A percentile compares a stretch with the other conserved stretches of the same genome.
phyloP scores from a whole-genome alignment of 2,888 invertebrate genomes.

The Papilio elwesi region DNA sequence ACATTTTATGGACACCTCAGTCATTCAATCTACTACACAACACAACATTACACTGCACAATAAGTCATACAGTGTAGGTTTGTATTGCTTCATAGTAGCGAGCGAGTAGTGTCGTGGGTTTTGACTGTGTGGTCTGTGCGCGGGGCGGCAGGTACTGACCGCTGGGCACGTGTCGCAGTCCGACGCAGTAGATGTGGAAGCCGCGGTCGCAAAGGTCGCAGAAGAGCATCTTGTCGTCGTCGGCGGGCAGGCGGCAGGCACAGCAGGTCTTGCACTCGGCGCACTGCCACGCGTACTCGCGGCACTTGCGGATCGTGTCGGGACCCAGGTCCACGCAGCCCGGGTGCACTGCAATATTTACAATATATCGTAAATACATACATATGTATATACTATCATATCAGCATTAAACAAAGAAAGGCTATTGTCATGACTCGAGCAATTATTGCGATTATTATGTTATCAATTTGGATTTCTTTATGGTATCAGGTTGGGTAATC shows the following conservation, averaged over 20 bases:
- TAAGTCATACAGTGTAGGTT: too few species aligned
- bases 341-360: constrained; percentile 88
- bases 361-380: neutral
- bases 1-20: too few species aligned
- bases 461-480: too few species aligned
- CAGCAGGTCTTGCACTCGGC: constrained; percentile 96
- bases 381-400: too few species aligned
- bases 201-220: constrained; percentile 98
- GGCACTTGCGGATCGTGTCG: constrained; percentile 92
- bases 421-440: neutral
- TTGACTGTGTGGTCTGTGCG: too few species aligned
- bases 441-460: too few species aligned
- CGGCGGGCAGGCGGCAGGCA: constrained; percentile 91
- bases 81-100: too few species aligned
- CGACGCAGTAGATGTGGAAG: constrained; percentile 96
- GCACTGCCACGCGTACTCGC: constrained; percentile 96
- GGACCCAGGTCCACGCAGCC: constrained; percentile 93
- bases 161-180: constrained; percentile 90
- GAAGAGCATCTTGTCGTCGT: constrained; percentile 96
- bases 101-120: too few species aligned
- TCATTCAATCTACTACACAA: too few species aligned
- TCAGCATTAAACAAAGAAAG: too few species aligned
- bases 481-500: too few species aligned
- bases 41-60: too few species aligned
- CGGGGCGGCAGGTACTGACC: constrained; percentile 77